A percentile compares a stretch with the other conserved stretches of the same genome.
Conservation (phyloP, 1,140 invertebrate species). For the Pseudomyrmex flavicornis region DNA sequence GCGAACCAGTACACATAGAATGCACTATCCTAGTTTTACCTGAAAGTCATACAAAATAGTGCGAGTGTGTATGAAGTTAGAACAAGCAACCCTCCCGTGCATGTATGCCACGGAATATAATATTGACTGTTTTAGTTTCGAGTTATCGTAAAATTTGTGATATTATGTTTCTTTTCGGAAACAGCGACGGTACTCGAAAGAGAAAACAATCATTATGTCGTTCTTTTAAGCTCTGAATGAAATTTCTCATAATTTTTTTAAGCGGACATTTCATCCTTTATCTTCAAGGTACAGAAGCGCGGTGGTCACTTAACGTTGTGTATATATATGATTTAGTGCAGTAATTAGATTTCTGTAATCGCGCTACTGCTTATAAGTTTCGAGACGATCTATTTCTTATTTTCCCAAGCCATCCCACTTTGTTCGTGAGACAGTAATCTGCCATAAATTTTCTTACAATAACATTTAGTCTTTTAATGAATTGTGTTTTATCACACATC, state of each 20-base stretch:
- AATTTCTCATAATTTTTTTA: background rate
- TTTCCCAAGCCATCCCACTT: background rate
- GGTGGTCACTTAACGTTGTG: background rate
- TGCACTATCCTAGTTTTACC: conserved; percentile 45
- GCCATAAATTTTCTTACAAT: background rate
- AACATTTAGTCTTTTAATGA: background rate
- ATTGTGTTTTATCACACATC: background rate
- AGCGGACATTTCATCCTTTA: background rate
- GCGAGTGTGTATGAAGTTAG: background rate
- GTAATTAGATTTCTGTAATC: conserved; percentile 32
- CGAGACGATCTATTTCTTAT: background rate
- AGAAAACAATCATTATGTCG: no score
- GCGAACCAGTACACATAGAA: conserved; percentile 25
- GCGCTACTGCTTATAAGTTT: background rate
- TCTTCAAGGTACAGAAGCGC: background rate
- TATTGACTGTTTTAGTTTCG: conserved; percentile 11
- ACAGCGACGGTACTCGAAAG: no score
- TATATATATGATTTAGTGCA: conserved; percentile 7
- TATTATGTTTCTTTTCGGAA: background rate
- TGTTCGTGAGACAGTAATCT: background rate
- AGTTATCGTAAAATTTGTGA: conserved; percentile 23
- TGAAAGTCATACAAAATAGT: conserved; percentile 42
- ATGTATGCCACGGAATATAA: conserved; percentile 27
- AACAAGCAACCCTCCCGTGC: conserved; percentile 11
- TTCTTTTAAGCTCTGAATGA: background rate